These are phyloP conservation scores for Desmophyllum pertusum DNA, from an alignment of 92 coral and sea anemone species.

Conservation along the genomic window DNA sequence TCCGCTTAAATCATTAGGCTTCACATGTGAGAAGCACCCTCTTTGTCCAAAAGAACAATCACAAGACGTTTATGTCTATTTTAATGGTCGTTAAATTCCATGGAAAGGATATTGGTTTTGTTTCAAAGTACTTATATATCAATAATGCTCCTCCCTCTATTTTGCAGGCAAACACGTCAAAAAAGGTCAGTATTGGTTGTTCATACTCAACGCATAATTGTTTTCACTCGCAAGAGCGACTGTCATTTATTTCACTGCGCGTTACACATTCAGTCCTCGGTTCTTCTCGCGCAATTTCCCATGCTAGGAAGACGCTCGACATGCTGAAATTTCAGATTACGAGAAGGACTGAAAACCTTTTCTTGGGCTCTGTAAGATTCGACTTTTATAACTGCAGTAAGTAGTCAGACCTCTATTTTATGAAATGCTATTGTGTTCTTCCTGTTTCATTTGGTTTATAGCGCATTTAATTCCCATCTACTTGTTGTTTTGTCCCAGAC, in stretches of 20 bases:
- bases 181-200: conserved; percentile 62
- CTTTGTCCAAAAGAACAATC: conserved; percentile 18
- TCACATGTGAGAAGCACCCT: neutral
- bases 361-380: neutral
- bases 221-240: neutral
- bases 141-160: conserved; percentile 40
- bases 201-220: neutral
- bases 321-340: conserved; percentile 52
- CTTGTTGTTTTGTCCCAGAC: neutral
- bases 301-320: neutral
- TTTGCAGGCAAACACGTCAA: conserved; percentile 77
- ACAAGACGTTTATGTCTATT: neutral
- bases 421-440: neutral
- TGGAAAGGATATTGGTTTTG: conserved; percentile 36
- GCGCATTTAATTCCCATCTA: neutral
- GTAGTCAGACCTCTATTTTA: neutral
- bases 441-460: neutral
- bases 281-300: neutral
- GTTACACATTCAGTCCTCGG: conserved; percentile 15
- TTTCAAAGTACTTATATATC: conserved; percentile 26
- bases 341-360: conserved; percentile 30
- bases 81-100: conserved; percentile 22
- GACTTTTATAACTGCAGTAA: conserved; percentile 3
- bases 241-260: neutral
- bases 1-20: neutral